These are phyloP conservation scores for Brachystomella parvula DNA, from an alignment of 1,140 invertebrate genomes.

Conservation along the genomic window DNA sequence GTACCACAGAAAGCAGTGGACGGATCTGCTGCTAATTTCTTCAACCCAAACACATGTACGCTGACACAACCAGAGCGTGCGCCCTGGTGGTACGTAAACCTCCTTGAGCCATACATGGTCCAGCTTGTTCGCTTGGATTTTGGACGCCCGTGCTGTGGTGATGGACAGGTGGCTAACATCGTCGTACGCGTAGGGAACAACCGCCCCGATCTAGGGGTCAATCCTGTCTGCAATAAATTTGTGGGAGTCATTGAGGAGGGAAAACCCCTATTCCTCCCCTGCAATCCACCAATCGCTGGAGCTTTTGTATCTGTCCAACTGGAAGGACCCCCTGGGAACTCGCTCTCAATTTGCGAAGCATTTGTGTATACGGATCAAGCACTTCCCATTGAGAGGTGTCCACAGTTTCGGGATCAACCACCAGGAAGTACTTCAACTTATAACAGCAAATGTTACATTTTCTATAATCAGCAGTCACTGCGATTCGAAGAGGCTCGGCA, in stretches of 20 bases:
- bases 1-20: constrained; percentile 82
- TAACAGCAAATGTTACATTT: constrained; percentile 93
- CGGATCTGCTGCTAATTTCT: constrained; percentile 75
- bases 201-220: constrained; percentile 82
- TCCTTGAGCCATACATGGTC: constrained; percentile 90
- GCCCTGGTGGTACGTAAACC: constrained; percentile 94
- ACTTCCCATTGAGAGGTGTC: constrained; percentile 83
- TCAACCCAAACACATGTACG: constrained; percentile 74
- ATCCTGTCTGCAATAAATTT: constrained; percentile 86
- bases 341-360: constrained; percentile 86
- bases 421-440: constrained; percentile 86
- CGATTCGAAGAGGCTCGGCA: constrained; percentile 69
- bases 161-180: constrained; percentile 65
- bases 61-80: constrained; percentile 68
- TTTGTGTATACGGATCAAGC: constrained; percentile 81
- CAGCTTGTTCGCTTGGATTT: constrained; percentile 86
- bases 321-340: constrained; percentile 58
- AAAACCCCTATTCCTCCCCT: constrained; percentile 81
- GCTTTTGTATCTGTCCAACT: constrained; percentile 88
- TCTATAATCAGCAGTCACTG: constrained; percentile 79
- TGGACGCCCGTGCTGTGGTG: constrained; percentile 82
- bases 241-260: constrained; percentile 78
- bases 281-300: constrained; percentile 89
- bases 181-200: constrained; percentile 88
- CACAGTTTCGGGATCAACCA: constrained; percentile 82